Evolutionary conservation across 2,797 vertebrate genomes (phyloP).

Genomic region (Loris lydekkerianus): DNA sequence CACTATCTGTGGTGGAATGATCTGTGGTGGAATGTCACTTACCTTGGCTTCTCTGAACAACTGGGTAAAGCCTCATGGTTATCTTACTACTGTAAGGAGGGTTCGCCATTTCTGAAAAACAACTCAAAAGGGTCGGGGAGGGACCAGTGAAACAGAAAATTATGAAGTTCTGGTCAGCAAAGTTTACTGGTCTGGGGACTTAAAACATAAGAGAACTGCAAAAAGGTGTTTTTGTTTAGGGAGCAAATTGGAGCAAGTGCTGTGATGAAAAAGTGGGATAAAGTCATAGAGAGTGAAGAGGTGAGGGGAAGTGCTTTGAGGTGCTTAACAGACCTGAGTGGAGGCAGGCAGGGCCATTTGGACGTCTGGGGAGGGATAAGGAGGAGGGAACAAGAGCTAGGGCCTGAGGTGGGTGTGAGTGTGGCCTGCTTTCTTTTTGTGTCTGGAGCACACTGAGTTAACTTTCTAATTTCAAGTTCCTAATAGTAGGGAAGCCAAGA

Average conservation of each 20-base stretch:
- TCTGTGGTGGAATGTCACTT: neutral
- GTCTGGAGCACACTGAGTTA: neutral
- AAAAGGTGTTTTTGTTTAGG: neutral
- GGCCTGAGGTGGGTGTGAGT: neutral
- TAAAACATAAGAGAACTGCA: neutral
- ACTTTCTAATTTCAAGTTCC: neutral
- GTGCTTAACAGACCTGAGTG: neutral
- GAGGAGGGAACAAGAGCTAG: neutral
- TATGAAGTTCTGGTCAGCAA: neutral
- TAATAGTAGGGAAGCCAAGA: neutral
- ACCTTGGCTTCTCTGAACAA: neutral
- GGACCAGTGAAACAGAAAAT: neutral
- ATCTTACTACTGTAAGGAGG: neutral
- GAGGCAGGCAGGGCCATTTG: neutral
- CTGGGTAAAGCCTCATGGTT: neutral
- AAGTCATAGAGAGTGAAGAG: neutral
- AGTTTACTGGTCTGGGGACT: neutral
- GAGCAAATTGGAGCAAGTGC: neutral
- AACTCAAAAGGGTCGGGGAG: neutral
- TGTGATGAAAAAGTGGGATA: neutral
- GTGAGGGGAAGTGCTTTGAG: neutral
- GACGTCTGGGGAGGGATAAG: neutral
- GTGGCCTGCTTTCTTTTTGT: neutral
- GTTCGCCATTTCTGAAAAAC: neutral
- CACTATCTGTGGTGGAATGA: neutral